Percentiles rank a stretch among this genome's conserved stretches.
Evolutionary conservation across 2,113 vertebrate genomes (phyloP).

Genomic region (Lasiurus borealis): DNA sequence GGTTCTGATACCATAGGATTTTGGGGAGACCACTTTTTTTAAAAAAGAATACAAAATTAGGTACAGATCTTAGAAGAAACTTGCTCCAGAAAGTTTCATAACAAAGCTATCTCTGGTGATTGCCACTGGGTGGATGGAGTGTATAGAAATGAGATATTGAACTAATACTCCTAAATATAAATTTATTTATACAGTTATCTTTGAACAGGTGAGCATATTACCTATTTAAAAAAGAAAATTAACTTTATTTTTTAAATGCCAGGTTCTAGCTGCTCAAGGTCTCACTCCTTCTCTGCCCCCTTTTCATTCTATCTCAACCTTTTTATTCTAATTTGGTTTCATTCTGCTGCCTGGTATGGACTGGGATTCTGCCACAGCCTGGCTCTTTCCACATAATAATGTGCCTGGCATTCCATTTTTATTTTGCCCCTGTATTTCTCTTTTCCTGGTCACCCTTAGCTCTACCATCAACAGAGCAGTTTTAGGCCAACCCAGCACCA

Average conservation of each 20-base stretch:
- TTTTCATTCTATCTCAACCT: not conserved
- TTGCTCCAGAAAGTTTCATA: not conserved
- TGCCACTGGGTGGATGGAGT: not conserved
- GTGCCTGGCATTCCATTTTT: not conserved
- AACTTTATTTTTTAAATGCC: not conserved
- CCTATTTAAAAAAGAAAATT: slow-evolving; percentile 52
- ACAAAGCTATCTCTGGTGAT: not conserved
- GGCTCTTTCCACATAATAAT: not conserved
- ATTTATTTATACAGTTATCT: slow-evolving; percentile 14
- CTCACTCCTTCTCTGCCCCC: not conserved
- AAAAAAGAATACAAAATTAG: slow-evolving; percentile 16
- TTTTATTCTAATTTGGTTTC: not conserved
- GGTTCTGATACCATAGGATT: not conserved
- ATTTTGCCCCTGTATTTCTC: not conserved
- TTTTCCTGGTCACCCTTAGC: not conserved
- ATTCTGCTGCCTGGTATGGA: not conserved
- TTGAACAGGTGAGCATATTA: not conserved
- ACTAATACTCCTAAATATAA: slow-evolving; percentile 22
- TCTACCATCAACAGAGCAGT: not conserved
- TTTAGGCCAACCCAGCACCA: not conserved
- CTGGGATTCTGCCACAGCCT: not conserved
- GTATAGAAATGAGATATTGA: not conserved
- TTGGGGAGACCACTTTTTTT: not conserved
- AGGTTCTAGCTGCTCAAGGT: not conserved
- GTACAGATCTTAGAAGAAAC: not conserved